Evolutionary conservation across 1,140 invertebrate species (phyloP).

Genomic region (Aphaenogaster floridana): DNA sequence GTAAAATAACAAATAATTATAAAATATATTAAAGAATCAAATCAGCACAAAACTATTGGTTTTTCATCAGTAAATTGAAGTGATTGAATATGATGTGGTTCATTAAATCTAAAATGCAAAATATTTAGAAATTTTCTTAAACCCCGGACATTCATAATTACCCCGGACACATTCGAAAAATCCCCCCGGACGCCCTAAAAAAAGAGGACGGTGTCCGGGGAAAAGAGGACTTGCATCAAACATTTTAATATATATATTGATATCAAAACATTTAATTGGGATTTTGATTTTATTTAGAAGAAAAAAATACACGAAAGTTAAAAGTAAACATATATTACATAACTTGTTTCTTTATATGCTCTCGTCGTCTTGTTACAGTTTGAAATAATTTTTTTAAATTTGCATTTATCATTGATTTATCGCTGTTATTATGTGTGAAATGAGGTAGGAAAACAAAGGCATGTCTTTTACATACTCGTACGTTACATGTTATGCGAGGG

Average conservation of each 20-base stretch:
- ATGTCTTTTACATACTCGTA: neutral
- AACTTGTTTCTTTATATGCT: neutral
- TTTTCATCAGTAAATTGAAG: too few species aligned
- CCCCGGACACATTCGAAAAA: too few species aligned
- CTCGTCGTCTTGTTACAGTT: neutral
- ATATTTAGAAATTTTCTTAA: too few species aligned
- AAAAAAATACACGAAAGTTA: neutral
- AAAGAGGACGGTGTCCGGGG: too few species aligned
- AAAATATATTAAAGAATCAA: too few species aligned
- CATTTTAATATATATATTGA: neutral
- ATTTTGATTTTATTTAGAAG: slow-evolving; percentile 2
- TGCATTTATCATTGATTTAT: slow-evolving; percentile 1
- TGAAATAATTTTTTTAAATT: neutral
- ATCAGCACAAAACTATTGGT: too few species aligned
- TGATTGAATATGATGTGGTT: too few species aligned
- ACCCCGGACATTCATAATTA: too few species aligned
- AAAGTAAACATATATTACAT: neutral
- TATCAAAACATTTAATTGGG: neutral
- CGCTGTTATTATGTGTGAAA: neutral
- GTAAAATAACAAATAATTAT: too few species aligned
- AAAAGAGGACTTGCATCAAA: neutral
- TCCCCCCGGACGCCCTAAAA: too few species aligned
- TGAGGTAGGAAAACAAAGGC: neutral
- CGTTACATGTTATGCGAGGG: neutral
- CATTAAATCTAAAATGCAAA: too few species aligned